Base-by-base conservation (phyloP, 2,888 invertebrate species). In the Ctena decussata region DNA sequence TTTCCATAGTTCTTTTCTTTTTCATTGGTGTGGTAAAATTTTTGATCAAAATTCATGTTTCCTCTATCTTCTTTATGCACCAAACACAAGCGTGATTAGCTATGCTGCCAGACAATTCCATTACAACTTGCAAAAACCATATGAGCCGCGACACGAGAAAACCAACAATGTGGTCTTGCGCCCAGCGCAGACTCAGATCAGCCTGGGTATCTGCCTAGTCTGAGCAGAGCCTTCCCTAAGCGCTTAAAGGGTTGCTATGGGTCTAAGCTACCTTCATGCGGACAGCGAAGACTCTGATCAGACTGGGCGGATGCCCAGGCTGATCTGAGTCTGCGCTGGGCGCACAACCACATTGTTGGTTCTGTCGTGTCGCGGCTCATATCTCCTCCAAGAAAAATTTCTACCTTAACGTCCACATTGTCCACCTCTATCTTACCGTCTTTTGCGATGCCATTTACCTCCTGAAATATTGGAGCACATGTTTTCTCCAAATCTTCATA, bases 121-220 rank as follows among this genome's bases (percentile, higher is more conserved):
- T 18, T 21, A 82, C 6, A 24, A 82, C 2, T 35, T 81, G 81
- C 2, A 81, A n/a, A 21, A 81, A 81, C 32, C n/a, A n/a, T n/a
- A n/a, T n/a, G n/a, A n/a, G n/a, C n/a, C n/a, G n/a, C n/a, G n/a
- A n/a, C n/a, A n/a, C n/a, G n/a, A n/a, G n/a, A n/a, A n/a, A n/a
- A n/a, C n/a, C n/a, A n/a, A n/a, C n/a, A n/a, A n/a, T n/a, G n/a
- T n/a, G n/a, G n/a, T n/a, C n/a, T n/a, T n/a, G n/a, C n/a, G n/a
- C n/a, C n/a, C n/a, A n/a, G n/a, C n/a, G n/a, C n/a, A n/a, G n/a
- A n/a, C n/a, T n/a, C n/a, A n/a, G n/a, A n/a, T n/a, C n/a, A n/a
- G n/a, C n/a, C n/a, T n/a, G n/a, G n/a, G n/a, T n/a, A n/a, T n/a
- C n/a, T n/a, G n/a, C n/a, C n/a, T n/a, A n/a, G n/a, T n/a, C n/a